Evolutionary conservation across 1,140 invertebrate species (phyloP), one percentile per base, ranked within the genome.

Genomic region (Meloidogyne hapla): DNA sequence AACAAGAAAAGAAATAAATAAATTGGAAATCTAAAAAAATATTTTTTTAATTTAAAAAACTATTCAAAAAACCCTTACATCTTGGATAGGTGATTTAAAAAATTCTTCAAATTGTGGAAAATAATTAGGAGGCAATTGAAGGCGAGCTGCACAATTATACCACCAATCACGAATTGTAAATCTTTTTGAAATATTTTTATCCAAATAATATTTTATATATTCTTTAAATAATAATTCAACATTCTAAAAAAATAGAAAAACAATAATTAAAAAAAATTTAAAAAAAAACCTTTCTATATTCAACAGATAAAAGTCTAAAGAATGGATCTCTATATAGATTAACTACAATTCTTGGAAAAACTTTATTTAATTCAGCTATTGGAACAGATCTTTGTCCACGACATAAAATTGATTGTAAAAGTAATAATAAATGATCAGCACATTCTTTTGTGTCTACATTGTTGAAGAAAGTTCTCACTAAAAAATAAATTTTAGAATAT

Each of bases 91-190:
- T 23, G 21, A 5, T 15, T 73, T 69, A 25, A 73, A 71, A 25
- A 73, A 23, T 18, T 71, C 28, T 25, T 25, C 48, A 71, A 66
- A 73, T 33, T 25, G 71, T 4, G 71, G 26, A 69, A 33, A 73
- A 42, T 28, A 71, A 45, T 73, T 23, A 21, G 66, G 2, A 0
- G 12, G 21, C 18, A 76, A 23, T 48, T 75, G 21, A 74, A 33
- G 38, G 28, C 15, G 45, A 33, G 74, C 6, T 13, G 65, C 28
- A 73, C 18, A 77, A 18, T 76, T 33, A 56, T n/a, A 56, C 75
- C 75, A 76, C 75, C 75, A 76, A 23, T 74, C 70, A 9, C 75
- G 75, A 64, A 76, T 76, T 69, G 75, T 61, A 62, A 8, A 48
- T 33, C 21, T 48, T 38, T 28, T 61, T 28, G 75, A 33, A 26